phyloP scores from a whole-genome alignment of 2,888 invertebrate species.

The Leptopilina syphax region DNA sequence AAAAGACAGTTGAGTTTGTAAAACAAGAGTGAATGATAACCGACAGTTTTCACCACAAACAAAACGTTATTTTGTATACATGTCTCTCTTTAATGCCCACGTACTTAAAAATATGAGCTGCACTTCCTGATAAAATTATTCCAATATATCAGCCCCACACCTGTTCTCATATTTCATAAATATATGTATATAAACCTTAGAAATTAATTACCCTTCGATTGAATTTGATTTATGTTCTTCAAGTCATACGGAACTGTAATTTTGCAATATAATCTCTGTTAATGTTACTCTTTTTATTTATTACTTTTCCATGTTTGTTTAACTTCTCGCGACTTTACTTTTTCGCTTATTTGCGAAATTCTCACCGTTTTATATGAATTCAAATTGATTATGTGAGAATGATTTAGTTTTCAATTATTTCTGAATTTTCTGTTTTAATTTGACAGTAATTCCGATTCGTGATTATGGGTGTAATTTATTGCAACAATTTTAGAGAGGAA shows the following conservation, averaged over 20 bases:
- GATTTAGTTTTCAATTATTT: no score
- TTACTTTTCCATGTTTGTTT: neutral
- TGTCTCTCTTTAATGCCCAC: neutral
- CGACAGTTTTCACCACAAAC: neutral
- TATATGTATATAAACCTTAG: no score
- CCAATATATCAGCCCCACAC: neutral
- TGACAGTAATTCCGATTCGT: no score
- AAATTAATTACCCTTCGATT: conserved; percentile 4
- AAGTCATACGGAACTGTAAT: neutral
- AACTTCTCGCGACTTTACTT: neutral
- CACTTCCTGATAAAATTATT: conserved; percentile 19
- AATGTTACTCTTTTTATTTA: neutral
- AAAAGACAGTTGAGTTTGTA: neutral
- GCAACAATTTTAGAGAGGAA: no score
- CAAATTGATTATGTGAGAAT: no score
- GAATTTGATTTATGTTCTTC: neutral
- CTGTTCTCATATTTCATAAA: conserved; percentile 1
- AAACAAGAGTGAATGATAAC: conserved; percentile 9
- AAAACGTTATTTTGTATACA: conserved; percentile 22
- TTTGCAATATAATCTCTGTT: neutral
- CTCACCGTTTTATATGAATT: no score
- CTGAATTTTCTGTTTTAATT: no score
- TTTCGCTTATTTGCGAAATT: neutral
- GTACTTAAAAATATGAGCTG: conserved; percentile 20
- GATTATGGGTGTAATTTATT: no score